Evolutionary conservation across 1,140 invertebrate genomes (phyloP).

Genomic region (Papilio helenus): DNA sequence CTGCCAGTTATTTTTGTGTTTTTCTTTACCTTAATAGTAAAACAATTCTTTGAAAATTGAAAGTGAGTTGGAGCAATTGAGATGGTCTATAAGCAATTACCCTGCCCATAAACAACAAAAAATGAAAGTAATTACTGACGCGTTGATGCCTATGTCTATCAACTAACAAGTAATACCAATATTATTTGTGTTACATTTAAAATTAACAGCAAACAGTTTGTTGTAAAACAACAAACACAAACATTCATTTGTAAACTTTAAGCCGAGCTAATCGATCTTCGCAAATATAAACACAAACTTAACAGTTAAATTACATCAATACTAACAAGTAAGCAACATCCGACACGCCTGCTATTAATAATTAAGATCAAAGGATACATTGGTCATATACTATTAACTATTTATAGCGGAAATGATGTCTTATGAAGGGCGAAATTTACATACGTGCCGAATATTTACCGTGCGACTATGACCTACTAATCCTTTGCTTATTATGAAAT

Average conservation of each 20-base stretch:
- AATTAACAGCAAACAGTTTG: not conserved
- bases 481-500: no score
- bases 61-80: not conserved
- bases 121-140: not conserved
- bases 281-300: not conserved
- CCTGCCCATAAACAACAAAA: not conserved
- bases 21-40: not conserved
- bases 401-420: slow-evolving; percentile 16
- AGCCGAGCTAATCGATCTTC: not conserved
- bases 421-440: slow-evolving; percentile 22
- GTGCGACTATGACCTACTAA: not conserved
- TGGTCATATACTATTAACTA: not conserved
- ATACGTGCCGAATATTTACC: slow-evolving; percentile 21
- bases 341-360: not conserved
- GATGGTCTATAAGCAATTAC: not conserved
- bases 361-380: slow-evolving; percentile 25
- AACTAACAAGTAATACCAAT: not conserved
- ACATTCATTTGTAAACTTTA: not conserved
- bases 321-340: not conserved
- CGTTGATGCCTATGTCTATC: not conserved
- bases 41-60: not conserved
- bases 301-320: not conserved
- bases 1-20: not conserved
- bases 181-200: not conserved
- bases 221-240: not conserved